Percentiles rank a stretch among this genome's conserved stretches.
These are phyloP conservation scores for Peromyscus attwateri DNA, from an alignment of 2,797 vertebrate genomes.

Conservation along the genomic window DNA sequence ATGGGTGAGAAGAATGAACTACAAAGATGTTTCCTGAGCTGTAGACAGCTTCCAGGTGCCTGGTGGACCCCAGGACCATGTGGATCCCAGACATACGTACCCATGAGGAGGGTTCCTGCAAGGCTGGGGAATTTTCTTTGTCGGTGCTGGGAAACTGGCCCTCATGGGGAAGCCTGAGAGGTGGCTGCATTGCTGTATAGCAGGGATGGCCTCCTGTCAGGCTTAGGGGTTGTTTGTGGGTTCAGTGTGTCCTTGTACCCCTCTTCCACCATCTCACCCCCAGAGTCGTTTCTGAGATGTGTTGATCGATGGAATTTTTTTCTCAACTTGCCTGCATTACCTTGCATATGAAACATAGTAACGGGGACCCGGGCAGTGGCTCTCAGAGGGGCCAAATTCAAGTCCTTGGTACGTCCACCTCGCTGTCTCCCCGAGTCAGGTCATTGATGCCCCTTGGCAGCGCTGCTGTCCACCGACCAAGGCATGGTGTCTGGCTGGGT, in stretches of 20 bases:
- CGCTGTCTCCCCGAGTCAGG: rapidly evolving
- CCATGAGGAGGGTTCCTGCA: neutral
- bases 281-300: neutral
- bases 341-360: neutral
- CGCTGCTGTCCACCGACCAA: neutral
- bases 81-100: neutral
- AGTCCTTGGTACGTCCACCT: neutral
- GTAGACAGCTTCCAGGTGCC: neutral
- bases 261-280: neutral
- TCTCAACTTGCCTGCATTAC: rapidly evolving
- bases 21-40: neutral
- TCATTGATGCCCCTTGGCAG: rapidly evolving
- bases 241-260: neutral
- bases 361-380: neutral
- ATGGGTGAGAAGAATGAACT: neutral
- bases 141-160: neutral
- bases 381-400: neutral
- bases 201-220: neutral
- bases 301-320: rapidly evolving
- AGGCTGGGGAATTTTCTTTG: neutral
- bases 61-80: neutral
- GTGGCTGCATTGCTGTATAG: neutral
- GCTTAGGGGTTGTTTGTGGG: neutral
- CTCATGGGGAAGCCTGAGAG: neutral
- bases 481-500: neutral